A percentile compares a stretch with the other conserved stretches of the same genome.
Conservation (phyloP, 1,140 invertebrate genomes). For the Glomeris maerens region DNA sequence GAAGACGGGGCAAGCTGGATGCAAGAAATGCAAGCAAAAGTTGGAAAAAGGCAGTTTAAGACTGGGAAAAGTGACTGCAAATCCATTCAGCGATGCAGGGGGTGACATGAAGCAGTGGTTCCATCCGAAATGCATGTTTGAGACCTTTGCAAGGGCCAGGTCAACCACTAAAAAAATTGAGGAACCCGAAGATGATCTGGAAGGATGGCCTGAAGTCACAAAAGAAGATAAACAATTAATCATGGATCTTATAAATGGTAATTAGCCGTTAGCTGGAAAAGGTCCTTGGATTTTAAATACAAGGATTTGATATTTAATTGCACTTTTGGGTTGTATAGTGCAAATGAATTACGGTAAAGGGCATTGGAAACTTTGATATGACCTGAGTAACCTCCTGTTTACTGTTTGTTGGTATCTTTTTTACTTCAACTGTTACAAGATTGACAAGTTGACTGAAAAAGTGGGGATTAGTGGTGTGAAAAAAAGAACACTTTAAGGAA, state of each 20-base stretch:
- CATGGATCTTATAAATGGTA: slow-evolving; percentile 35
- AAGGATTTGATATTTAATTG: too few species aligned
- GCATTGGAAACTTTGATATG: too few species aligned
- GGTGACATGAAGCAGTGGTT: slow-evolving; percentile 76
- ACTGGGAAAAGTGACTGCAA: slow-evolving; percentile 48
- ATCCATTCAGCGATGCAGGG: slow-evolving; percentile 56
- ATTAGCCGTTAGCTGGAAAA: too few species aligned
- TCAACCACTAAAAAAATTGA: slow-evolving; percentile 68
- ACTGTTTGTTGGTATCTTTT: too few species aligned
- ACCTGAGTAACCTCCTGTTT: too few species aligned
- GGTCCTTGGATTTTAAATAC: too few species aligned
- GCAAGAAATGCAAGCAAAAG: slow-evolving; percentile 71
- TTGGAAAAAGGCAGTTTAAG: slow-evolving; percentile 47
- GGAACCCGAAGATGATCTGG: slow-evolving; percentile 56
- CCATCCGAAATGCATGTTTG: slow-evolving; percentile 65
- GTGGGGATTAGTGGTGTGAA: too few species aligned
- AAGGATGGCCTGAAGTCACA: slow-evolving; percentile 51
- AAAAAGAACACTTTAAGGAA: too few species aligned
- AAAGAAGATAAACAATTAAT: slow-evolving; percentile 52
- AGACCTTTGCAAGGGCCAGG: slow-evolving; percentile 57
- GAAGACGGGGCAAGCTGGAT: slow-evolving; percentile 61
- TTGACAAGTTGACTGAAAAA: too few species aligned
- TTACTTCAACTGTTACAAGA: too few species aligned
- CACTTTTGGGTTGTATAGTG: too few species aligned
- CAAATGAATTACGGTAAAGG: too few species aligned